Conservation (phyloP, 2,888 invertebrate genomes). For the Neoscelio sp. region DNA sequence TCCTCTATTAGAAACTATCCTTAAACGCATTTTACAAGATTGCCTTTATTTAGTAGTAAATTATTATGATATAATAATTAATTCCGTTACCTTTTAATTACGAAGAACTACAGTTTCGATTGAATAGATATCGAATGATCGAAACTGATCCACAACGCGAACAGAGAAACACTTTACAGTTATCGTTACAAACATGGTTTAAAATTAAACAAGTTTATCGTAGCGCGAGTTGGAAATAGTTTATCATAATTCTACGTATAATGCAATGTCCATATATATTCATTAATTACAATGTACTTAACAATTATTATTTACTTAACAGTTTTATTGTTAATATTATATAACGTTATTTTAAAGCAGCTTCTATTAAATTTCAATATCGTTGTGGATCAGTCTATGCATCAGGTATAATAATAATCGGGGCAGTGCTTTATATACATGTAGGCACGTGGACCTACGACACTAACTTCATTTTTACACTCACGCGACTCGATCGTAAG, state of each 20-base stretch:
- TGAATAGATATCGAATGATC: constrained; percentile 18
- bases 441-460: constrained; percentile 12
- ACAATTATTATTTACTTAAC: no score
- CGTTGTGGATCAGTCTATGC: constrained; percentile 37
- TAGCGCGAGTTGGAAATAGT: no score
- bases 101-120: constrained; percentile 25
- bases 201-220: not conserved
- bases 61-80: not conserved
- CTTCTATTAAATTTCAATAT: not conserved
- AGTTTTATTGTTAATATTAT: not conserved
- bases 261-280: not conserved
- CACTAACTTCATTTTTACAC: constrained; percentile 35
- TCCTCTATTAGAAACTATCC: constrained; percentile 17
- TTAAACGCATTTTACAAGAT: constrained; percentile 29
- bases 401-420: constrained; percentile 39
- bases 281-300: constrained; percentile 6
- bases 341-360: not conserved
- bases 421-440: constrained; percentile 43
- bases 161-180: not conserved
- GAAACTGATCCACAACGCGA: constrained; percentile 39
- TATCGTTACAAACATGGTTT: not conserved
- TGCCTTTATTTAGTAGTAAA: constrained; percentile 13
- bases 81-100: constrained; percentile 7
- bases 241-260: not conserved
- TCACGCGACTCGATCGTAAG: constrained; percentile 22